Percentiles rank a stretch among this genome's conserved stretches.
Conservation (phyloP, 2,113 vertebrate species). For the Chlorodrepanis virens region DNA sequence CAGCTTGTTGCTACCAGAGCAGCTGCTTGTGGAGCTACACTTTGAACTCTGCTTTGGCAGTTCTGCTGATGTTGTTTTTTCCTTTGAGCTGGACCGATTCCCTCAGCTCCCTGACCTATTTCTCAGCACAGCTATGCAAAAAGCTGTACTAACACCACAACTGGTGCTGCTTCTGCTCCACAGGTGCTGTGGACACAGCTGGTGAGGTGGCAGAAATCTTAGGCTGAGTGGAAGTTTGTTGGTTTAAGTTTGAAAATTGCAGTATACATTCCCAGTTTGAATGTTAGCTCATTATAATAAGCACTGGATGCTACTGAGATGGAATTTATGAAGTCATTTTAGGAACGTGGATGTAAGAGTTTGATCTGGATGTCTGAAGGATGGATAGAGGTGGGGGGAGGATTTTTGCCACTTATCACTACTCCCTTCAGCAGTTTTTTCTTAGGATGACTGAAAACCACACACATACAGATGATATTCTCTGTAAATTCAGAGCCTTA, state of each 20-base stretch:
- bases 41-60: slow-evolving; percentile 21
- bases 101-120: not conserved
- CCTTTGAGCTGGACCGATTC: not conserved
- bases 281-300: not conserved
- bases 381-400: not conserved
- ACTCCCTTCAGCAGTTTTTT: not conserved
- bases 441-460: not conserved
- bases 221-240: not conserved
- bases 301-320: not conserved
- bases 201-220: not conserved
- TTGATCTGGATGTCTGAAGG: not conserved
- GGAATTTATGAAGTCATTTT: not conserved
- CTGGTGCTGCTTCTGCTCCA: not conserved
- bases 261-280: not conserved
- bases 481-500: not conserved
- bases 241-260: not conserved
- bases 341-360: not conserved
- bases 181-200: not conserved
- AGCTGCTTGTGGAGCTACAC: not conserved
- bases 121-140: not conserved
- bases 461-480: not conserved
- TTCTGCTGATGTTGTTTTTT: not conserved
- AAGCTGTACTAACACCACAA: not conserved
- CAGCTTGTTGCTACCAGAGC: not conserved
- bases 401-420: not conserved